Conservation (phyloP, 2,888 invertebrate species). For the Idaea biselata region DNA sequence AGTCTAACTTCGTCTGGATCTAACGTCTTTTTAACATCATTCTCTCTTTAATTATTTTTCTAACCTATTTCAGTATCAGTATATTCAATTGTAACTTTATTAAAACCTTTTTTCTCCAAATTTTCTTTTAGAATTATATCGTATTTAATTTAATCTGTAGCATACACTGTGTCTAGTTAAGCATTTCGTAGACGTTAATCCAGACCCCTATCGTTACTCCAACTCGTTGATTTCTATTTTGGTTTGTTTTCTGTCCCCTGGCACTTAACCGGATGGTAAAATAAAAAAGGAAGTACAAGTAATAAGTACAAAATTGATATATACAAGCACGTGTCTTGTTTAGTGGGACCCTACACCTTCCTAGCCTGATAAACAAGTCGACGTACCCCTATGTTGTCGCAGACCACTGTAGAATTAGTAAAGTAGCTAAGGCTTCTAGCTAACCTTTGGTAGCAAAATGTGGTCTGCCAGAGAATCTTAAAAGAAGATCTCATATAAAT, state of each 20-base stretch:
- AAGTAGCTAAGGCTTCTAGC: slow-evolving; percentile 52
- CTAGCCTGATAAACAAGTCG: slow-evolving; percentile 53
- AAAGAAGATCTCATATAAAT: slow-evolving; percentile 55
- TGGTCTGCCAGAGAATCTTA: slow-evolving; percentile 29
- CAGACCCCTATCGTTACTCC: slow-evolving; percentile 44
- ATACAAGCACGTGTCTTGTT: slow-evolving; percentile 76
- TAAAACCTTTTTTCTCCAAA: neutral
- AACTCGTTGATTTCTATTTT: slow-evolving; percentile 67
- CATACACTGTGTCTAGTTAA: neutral
- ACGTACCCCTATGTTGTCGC: slow-evolving; percentile 63
- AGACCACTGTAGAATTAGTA: slow-evolving; percentile 61
- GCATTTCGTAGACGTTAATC: slow-evolving; percentile 16
- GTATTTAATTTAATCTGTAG: neutral
- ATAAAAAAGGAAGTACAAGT: slow-evolving; percentile 77
- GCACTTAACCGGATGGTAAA: slow-evolving; percentile 68
- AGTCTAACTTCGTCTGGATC: slow-evolving; percentile 36
- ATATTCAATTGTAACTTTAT: neutral
- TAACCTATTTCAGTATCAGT: neutral
- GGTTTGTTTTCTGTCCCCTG: slow-evolving; percentile 66
- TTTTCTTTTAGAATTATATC: neutral
- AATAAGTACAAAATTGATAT: slow-evolving; percentile 75
- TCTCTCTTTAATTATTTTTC: neutral
- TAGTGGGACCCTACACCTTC: slow-evolving; percentile 70
- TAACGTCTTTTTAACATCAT: slow-evolving; percentile 20
- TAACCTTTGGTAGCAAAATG: slow-evolving; percentile 38